Base-by-base conservation (phyloP, 2,113 vertebrate genomes). In the Eolophus roseicapilla region DNA sequence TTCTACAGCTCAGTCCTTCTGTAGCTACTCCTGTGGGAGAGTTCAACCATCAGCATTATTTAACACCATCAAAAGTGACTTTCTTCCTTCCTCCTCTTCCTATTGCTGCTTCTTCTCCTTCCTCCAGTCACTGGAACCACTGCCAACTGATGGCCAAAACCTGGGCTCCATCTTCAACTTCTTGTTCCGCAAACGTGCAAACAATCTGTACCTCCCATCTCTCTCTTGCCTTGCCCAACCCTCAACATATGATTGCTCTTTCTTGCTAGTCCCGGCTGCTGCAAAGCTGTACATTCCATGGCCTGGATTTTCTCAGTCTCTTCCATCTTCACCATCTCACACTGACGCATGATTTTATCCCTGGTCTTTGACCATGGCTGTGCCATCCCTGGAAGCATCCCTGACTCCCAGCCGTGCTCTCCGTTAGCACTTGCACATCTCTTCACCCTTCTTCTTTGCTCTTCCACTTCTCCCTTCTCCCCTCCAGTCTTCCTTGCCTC, bases 311-410 rank as follows among this genome's bases (percentile, higher is more conserved):
- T 68, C 62, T 90, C 64, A 59, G 0, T 77, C 71, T 75, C 39
- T 68, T 63, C 78, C 9, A 2, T 49, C 53, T 41, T 18, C 0
- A 0, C 43, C 2, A 1, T 64, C 69, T 84, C 39, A 8, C 10
- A 15, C 0, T 20, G 86, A 10, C 76, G 68, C 33, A 81, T 2
- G 3, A 5, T 86, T 75, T 79, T 25, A 37, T 65, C 49, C 31
- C 29, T 79, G 77, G 62, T 62, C 82, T 76, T 63, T 63, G 73
- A 41, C 69, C 62, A 25, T 83, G 63, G 37, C 47, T 35, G 0
- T 55, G 37, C 43, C 76, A 29, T 31, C 39, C 28, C 20, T 17
- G 44, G 50, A 18, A 67, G 46, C 46, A 17, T 39, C 74, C 44
- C 59, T 57, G 35, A 53, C 57, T 79, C 47, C 37, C 55, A 35